These are phyloP conservation scores for Drepana falcataria DNA, from an alignment of 2,888 invertebrate genomes.

Conservation along the genomic window DNA sequence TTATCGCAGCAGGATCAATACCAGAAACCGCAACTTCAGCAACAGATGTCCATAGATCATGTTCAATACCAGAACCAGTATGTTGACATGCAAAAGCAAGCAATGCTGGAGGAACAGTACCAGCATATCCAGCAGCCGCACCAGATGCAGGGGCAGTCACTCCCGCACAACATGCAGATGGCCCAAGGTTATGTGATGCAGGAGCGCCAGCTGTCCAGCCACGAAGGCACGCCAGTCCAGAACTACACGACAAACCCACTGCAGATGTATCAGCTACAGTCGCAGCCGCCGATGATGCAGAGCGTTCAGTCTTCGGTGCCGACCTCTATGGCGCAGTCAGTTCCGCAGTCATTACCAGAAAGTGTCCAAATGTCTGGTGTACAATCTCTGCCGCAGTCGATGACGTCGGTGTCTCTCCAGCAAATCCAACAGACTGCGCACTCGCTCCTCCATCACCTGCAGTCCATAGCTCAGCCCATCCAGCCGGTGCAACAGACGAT, in stretches of 20 bases:
- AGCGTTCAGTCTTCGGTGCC: slow-evolving; percentile 22
- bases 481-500: slow-evolving; percentile 13
- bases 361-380: slow-evolving; percentile 19
- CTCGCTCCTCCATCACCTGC: slow-evolving; percentile 10
- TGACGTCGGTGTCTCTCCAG: slow-evolving; percentile 27
- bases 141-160: slow-evolving; percentile 66
- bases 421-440: slow-evolving; percentile 29
- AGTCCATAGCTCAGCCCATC: slow-evolving; percentile 18
- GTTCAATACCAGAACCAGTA: slow-evolving; percentile 52
- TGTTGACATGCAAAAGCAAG: slow-evolving; percentile 47
- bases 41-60: slow-evolving; percentile 65
- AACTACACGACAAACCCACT: slow-evolving; percentile 66
- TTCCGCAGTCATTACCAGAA: slow-evolving; percentile 25
- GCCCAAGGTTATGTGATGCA: slow-evolving; percentile 60
- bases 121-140: slow-evolving; percentile 55
- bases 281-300: slow-evolving; percentile 43
- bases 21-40: slow-evolving; percentile 50
- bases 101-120: slow-evolving; percentile 58
- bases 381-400: slow-evolving; percentile 30
- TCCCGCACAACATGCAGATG: slow-evolving; percentile 60
- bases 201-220: slow-evolving; percentile 74
- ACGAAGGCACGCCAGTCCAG: slow-evolving; percentile 74
- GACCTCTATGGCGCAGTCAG: slow-evolving; percentile 28
- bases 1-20: slow-evolving; percentile 33
- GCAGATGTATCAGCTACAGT: slow-evolving; percentile 64